Evolutionary conservation across 2,797 vertebrate species (phyloP), one percentile per base, ranked within the genome.

Genomic region (Platalea minor): DNA sequence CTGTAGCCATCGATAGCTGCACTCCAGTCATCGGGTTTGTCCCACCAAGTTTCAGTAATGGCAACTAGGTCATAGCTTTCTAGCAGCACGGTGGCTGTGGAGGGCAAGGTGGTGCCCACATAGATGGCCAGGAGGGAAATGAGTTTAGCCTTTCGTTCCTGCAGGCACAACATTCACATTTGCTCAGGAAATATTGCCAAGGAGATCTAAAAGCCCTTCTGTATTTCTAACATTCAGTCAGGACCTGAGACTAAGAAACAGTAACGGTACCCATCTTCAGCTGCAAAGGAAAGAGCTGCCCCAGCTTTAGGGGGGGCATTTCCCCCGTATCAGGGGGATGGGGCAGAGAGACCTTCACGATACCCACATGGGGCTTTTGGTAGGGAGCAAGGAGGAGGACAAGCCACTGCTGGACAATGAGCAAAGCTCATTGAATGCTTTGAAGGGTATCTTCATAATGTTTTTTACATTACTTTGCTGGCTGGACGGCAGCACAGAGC

Each of bases 401-500:
- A 80, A 67, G 59, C 70, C 87, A 33, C 78, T 57, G 45, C 54
- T 17, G 26, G 59, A 77, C 43, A 75, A 93, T 1, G 21, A 97
- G 94, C 72, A 37, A 95, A 93, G 70, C 31, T 50, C 24, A 4
- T 50, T 50, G 90, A 98, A 96, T 53, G 76, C 97, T 98, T 97
- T 96, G 93, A 98, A 97, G 92, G 81, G 59, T 93, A 94, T 61
- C 50, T 89, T 96, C 82, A 57, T 95, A 93, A 95, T 88, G 94
- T 95, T 97, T 97, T 98, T 96, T 91, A 91, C 95, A 96, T 96
- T 80, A 97, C 60, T 95, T 95, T 95, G 35, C 95, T 96, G 96
- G 94, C 96, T 88, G 82, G 85, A 87, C 60, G 31, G 95, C 96
- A 97, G 97, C 90, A 77, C 63, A 56, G 85, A 98, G 97, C 98